A percentile compares a stretch with the other conserved stretches of the same genome.
Evolutionary conservation across 2,797 vertebrate species (phyloP).

Genomic region (Austrolebias charrua): DNA sequence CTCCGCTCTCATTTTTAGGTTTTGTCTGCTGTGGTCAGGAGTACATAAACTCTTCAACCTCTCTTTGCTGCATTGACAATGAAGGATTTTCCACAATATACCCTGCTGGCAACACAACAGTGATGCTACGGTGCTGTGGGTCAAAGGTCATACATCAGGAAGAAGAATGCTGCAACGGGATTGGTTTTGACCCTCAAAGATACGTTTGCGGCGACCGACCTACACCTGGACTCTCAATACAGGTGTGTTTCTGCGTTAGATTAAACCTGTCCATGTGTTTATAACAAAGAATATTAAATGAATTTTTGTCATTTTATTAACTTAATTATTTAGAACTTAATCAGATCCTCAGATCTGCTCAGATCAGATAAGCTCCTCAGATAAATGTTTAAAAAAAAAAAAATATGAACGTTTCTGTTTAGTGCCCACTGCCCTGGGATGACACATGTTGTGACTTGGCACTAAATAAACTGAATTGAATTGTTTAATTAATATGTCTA

Average conservation of each 20-base stretch:
- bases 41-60: conserved; percentile 86
- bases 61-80: conserved; percentile 86
- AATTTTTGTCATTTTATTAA: no score
- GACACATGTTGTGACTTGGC: no score
- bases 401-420: no score
- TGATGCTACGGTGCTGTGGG: conserved; percentile 88
- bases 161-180: conserved; percentile 88
- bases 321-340: no score
- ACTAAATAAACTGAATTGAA: no score
- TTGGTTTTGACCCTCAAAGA: conserved; percentile 88
- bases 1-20: conserved; percentile 70
- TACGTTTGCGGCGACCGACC: conserved; percentile 89
- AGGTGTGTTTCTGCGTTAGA: conserved; percentile 75
- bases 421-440: no score
- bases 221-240: conserved; percentile 79
- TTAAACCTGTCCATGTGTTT: not conserved
- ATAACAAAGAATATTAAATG: no score
- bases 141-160: conserved; percentile 87
- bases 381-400: no score
- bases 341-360: no score
- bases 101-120: conserved; percentile 81
- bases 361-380: no score
- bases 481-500: no score
- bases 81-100: conserved; percentile 83
- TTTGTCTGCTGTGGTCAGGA: conserved; percentile 90